Evolutionary conservation across 2,797 vertebrate species (phyloP).

Genomic region (Chelonia mydas): DNA sequence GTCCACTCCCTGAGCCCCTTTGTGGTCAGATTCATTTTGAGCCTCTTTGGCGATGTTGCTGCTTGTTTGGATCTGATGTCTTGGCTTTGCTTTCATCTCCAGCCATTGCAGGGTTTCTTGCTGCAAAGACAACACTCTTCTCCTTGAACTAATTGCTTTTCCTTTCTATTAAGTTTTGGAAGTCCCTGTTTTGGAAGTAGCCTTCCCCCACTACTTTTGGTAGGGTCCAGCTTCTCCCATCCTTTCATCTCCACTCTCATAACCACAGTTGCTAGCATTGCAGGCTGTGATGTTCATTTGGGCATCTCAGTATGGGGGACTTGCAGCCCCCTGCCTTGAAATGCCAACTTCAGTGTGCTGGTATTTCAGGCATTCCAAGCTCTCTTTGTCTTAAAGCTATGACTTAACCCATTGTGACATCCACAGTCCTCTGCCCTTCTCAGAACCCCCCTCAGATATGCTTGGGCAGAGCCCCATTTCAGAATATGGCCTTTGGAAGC

Average conservation of each 20-base stretch:
- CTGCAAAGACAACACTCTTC: background rate
- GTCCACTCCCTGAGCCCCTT: background rate
- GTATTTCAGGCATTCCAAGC: too few species aligned
- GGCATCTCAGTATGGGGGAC: background rate
- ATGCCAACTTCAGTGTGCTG: background rate
- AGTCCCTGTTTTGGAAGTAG: background rate
- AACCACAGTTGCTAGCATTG: background rate
- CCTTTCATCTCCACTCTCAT: background rate
- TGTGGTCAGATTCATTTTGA: background rate
- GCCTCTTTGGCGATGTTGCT: background rate
- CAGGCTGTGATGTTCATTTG: too few species aligned
- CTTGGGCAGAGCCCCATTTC: background rate
- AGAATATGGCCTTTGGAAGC: background rate
- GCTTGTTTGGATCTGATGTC: background rate
- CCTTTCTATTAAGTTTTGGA: background rate
- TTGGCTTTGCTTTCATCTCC: background rate
- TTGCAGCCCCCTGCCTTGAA: background rate
- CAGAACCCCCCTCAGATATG: too few species aligned
- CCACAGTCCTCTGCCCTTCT: too few species aligned
- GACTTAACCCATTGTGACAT: too few species aligned
- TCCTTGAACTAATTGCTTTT: background rate
- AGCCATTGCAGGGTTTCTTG: background rate
- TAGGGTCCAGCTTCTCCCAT: background rate
- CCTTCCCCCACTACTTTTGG: background rate
- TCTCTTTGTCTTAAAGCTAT: too few species aligned